These are phyloP conservation scores for Micoletzkya japonica DNA, from an alignment of 2,888 invertebrate species.

Conservation along the genomic window DNA sequence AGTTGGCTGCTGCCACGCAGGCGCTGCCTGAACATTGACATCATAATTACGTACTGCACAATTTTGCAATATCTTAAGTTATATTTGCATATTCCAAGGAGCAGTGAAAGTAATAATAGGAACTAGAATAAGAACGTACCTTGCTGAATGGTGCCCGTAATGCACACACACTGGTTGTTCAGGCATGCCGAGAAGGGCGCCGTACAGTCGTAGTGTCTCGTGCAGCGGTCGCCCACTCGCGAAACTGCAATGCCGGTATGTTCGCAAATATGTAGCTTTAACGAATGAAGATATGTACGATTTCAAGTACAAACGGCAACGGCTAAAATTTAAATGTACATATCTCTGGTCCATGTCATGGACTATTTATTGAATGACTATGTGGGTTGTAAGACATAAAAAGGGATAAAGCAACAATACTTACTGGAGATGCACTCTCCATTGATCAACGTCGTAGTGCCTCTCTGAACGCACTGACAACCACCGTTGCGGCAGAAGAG, in stretches of 20 bases:
- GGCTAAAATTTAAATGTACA: no score
- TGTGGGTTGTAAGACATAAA: background rate
- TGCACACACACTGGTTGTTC: slow-evolving; percentile 61
- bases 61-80: background rate
- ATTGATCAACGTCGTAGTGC: slow-evolving; percentile 58
- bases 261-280: background rate
- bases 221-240: slow-evolving; percentile 60
- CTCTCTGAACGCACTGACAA: slow-evolving; percentile 62
- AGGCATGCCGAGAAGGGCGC: slow-evolving; percentile 62
- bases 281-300: background rate
- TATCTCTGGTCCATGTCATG: no score
- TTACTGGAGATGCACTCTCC: slow-evolving; percentile 60
- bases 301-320: background rate
- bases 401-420: slow-evolving; percentile 2
- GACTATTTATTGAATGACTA: background rate
- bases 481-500: slow-evolving; percentile 61
- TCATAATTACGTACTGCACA: background rate
- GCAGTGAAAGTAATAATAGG: background rate
- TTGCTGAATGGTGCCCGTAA: slow-evolving; percentile 49
- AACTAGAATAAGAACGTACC: background rate
- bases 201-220: slow-evolving; percentile 62
- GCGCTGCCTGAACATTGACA: slow-evolving; percentile 42
- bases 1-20: slow-evolving; percentile 61
- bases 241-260: slow-evolving; percentile 41
- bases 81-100: background rate